Evolutionary conservation across 2,797 vertebrate species (phyloP).

Genomic region (Pempheris klunzingeri): DNA sequence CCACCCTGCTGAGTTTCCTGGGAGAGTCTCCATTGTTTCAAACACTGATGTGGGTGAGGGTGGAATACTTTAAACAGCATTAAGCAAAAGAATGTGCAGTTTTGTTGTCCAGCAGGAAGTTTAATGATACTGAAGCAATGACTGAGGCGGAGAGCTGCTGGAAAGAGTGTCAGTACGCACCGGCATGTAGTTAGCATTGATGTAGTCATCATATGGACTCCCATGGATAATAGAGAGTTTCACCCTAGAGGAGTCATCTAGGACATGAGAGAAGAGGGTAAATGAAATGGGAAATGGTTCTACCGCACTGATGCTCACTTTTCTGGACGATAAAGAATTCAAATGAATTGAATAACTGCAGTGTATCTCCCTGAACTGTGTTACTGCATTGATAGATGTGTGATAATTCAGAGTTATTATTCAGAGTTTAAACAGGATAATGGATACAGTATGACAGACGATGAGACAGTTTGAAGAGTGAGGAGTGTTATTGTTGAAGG

Average conservation of each 20-base stretch:
- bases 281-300: slow-evolving; percentile 39
- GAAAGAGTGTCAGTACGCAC: slow-evolving; percentile 82
- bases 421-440: neutral
- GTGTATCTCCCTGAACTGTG: neutral
- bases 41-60: neutral
- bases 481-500: slow-evolving; percentile 20
- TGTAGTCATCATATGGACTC: slow-evolving; percentile 90
- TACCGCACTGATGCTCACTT: neutral
- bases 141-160: slow-evolving; percentile 28
- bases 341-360: neutral
- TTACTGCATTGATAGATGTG: neutral
- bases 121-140: slow-evolving; percentile 40
- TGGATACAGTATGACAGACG: slow-evolving; percentile 1
- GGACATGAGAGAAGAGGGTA: slow-evolving; percentile 47
- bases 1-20: neutral
- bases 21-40: neutral
- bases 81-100: slow-evolving; percentile 24
- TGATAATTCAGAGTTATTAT: neutral
- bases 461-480: slow-evolving; percentile 19
- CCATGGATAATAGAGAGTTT: slow-evolving; percentile 89
- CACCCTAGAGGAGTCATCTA: slow-evolving; percentile 96
- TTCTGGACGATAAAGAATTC: neutral
- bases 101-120: slow-evolving; percentile 6
- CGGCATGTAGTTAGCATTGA: slow-evolving; percentile 97
- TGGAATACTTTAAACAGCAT: neutral